phyloP scores from a whole-genome alignment of 2,113 vertebrate genomes.

The Muntiacus muntjak region DNA sequence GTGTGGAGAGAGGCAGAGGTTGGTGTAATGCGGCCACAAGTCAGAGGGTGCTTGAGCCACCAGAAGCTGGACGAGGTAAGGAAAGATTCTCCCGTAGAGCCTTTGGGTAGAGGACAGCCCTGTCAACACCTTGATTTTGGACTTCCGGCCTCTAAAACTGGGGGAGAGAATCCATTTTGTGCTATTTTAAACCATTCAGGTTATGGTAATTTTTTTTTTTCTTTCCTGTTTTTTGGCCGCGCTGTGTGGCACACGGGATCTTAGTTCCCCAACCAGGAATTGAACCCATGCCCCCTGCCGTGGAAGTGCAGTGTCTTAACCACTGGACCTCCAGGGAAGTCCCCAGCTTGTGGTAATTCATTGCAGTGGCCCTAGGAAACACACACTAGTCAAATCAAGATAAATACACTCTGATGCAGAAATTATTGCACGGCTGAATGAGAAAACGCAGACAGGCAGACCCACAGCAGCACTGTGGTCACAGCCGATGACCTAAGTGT shows the following conservation, averaged over 20 bases:
- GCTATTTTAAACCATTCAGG: not conserved
- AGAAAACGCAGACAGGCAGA: not conserved
- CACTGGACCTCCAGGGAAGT: not conserved
- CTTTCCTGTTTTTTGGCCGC: accelerated
- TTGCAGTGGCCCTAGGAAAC: not conserved
- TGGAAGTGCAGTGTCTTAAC: not conserved
- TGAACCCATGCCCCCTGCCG: not conserved
- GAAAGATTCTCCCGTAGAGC: not conserved
- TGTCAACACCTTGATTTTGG: not conserved
- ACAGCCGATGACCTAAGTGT: not conserved
- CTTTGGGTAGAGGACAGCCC: not conserved
- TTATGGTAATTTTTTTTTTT: not conserved
- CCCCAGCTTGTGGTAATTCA: not conserved
- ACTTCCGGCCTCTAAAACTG: not conserved
- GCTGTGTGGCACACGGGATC: not conserved
- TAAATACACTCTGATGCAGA: not conserved
- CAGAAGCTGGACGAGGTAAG: not conserved
- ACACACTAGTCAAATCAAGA: not conserved
- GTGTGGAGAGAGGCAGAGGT: not conserved
- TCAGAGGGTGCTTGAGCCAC: not conserved
- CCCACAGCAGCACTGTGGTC: not conserved
- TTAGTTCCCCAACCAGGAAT: not conserved
- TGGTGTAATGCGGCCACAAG: not conserved
- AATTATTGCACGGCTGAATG: not conserved
- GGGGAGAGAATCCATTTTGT: not conserved